Evolutionary conservation across 1,140 invertebrate species (phyloP).

Genomic region (Papilio polytes): DNA sequence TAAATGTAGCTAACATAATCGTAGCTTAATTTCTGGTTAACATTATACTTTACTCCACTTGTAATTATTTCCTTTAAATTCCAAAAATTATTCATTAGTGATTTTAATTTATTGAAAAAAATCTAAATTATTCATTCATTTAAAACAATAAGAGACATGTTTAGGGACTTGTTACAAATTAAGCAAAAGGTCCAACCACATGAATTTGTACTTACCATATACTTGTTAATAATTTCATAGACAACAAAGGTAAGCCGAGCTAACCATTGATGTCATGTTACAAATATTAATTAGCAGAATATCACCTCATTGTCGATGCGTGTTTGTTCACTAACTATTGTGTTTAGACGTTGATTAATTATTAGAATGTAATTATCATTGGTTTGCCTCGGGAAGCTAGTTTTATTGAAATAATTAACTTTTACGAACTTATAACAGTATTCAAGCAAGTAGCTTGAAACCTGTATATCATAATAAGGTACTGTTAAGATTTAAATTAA

Average conservation of each 20-base stretch:
- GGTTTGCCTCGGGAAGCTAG: not conserved
- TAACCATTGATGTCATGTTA: not conserved
- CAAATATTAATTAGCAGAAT: slow-evolving; percentile 12
- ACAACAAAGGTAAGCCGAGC: not conserved
- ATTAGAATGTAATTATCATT: slow-evolving; percentile 10
- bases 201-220: not conserved
- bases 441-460: not conserved
- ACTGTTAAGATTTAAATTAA: not conserved
- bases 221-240: not conserved
- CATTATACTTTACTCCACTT: too few relatives aligned
- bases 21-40: too few relatives aligned
- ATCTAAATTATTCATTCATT: too few relatives aligned
- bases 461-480: not conserved
- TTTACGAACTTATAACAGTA: not conserved
- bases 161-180: too few relatives aligned
- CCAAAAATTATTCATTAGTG: too few relatives aligned
- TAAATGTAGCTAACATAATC: not conserved
- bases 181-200: not conserved
- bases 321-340: slow-evolving; percentile 11
- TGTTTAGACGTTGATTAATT: slow-evolving; percentile 21
- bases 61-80: too few relatives aligned
- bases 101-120: too few relatives aligned
- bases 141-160: too few relatives aligned
- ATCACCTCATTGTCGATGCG: not conserved
- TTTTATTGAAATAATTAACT: not conserved